A percentile compares a stretch with the other conserved stretches of the same genome.
phyloP scores from a whole-genome alignment of 2,888 invertebrate species.

The Ernsta delagoae region DNA sequence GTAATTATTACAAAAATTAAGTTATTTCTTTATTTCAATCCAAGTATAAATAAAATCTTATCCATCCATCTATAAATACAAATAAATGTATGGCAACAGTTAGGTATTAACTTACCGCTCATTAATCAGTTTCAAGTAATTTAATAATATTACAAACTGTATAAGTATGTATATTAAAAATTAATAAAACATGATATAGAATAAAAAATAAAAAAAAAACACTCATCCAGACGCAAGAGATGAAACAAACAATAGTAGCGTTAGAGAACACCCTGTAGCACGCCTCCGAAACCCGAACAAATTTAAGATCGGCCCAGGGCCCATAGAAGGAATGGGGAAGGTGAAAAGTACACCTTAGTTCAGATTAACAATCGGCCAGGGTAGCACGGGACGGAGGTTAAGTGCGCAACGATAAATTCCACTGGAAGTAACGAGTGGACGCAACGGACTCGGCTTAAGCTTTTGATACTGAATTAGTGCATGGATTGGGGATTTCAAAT shows the following conservation, averaged over 20 bases:
- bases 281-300: slow-evolving; percentile 53
- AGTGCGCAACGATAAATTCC: slow-evolving; percentile 57
- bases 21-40: no score
- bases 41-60: no score
- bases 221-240: background rate
- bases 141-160: no score
- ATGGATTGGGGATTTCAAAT: background rate
- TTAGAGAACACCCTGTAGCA: slow-evolving; percentile 44
- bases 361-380: slow-evolving; percentile 74
- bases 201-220: no score
- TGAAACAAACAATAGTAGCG: background rate
- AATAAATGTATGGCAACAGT: no score
- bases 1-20: no score
- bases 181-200: no score
- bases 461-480: background rate
- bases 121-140: no score
- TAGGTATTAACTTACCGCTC: no score
- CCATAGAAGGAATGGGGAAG: slow-evolving; percentile 55
- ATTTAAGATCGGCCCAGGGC: slow-evolving; percentile 57
- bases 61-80: no score
- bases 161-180: no score
- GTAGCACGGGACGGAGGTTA: slow-evolving; percentile 60
- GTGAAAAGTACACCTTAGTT: slow-evolving; percentile 79
- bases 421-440: slow-evolving; percentile 45
- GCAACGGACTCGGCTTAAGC: slow-evolving; percentile 10